Evolutionary conservation across 1,140 invertebrate species (phyloP), one percentile per base, ranked within the genome.

Genomic region (Agraylea sexmaculata): DNA sequence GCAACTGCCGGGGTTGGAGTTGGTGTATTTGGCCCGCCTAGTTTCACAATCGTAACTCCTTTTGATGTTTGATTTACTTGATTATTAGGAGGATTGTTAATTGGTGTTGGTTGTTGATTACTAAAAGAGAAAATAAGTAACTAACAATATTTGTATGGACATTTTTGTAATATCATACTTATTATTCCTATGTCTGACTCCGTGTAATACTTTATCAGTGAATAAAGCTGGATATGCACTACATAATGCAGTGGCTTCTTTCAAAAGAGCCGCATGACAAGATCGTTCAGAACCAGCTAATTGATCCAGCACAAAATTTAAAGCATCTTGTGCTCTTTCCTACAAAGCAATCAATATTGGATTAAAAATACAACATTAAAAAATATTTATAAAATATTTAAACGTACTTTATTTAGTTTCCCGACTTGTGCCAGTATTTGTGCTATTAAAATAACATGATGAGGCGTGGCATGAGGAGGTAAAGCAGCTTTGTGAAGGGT

Each of bases 291-390:
- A 77, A 51, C 73, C 70, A 16, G 74, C 69, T 43, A 89, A 62
- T 48, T 80, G 74, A 51, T 79, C 75, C 21, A 85, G 64, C 29
- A 88, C 75, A 63, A 85, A 88, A 60, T 83, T 78, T 18, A 89
- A 58, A 6, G 82, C 80, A 51, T 80, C 79, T 55, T 83, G 76
- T 0, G 81, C 85, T 43, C 75, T 70, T 51, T 80, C 79, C 75
- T 80, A 55, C 28, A 55, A 48, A 41, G 31, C 8, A 16, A 32
- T 4, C 15, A 19, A 27, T 8, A 13, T 38, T 16, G 16, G 7
- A 38, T 27, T 4, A 38, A 32, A 15, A 23, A 38, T 11, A 11
- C 15, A 32, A 32, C 10, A 16, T 8, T 25, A 25, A 25, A 25
- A 27, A 8, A 8, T 32, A 32, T n/a, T 12, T 32, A 10, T 32